These are phyloP conservation scores for Oncorhynchus nerka DNA, from an alignment of 2,113 vertebrate species.

Conservation along the genomic window DNA sequence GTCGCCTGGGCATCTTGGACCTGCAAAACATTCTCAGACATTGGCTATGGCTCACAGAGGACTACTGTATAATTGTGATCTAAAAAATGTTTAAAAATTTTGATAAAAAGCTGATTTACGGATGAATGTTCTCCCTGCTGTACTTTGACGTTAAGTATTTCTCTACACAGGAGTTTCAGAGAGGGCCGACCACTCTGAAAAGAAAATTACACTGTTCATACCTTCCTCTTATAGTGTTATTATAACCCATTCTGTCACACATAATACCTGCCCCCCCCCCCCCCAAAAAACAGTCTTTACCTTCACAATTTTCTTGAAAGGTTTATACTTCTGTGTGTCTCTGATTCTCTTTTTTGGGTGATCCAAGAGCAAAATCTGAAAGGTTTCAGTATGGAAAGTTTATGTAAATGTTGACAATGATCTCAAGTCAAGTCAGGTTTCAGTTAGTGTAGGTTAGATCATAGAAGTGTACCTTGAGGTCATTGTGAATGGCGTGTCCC, in stretches of 20 bases:
- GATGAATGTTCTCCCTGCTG: slow-evolving; percentile 91
- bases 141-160: slow-evolving; percentile 82
- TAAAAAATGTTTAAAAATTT: background rate
- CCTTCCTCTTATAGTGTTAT: too few species aligned
- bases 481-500: slow-evolving; percentile 88
- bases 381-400: background rate
- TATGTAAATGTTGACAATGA: background rate
- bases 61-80: background rate
- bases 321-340: slow-evolving; percentile 93
- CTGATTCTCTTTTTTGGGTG: slow-evolving; percentile 90
- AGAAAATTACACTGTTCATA: background rate
- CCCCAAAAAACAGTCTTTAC: slow-evolving; percentile 54
- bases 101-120: slow-evolving; percentile 60
- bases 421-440: background rate
- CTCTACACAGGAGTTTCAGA: slow-evolving; percentile 81
- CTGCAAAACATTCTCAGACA: slow-evolving; percentile 58
- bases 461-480: slow-evolving; percentile 82
- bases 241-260: background rate
- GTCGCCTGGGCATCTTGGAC: slow-evolving; percentile 93
- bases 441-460: background rate
- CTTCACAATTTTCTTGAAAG: slow-evolving; percentile 80
- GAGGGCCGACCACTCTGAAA: slow-evolving; percentile 80
- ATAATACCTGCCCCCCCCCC: background rate
- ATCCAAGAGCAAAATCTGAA: slow-evolving; percentile 87
- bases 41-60: too few species aligned